Base-by-base conservation (phyloP, 2,797 vertebrate genomes). In the Limnodromus scolopaceus region DNA sequence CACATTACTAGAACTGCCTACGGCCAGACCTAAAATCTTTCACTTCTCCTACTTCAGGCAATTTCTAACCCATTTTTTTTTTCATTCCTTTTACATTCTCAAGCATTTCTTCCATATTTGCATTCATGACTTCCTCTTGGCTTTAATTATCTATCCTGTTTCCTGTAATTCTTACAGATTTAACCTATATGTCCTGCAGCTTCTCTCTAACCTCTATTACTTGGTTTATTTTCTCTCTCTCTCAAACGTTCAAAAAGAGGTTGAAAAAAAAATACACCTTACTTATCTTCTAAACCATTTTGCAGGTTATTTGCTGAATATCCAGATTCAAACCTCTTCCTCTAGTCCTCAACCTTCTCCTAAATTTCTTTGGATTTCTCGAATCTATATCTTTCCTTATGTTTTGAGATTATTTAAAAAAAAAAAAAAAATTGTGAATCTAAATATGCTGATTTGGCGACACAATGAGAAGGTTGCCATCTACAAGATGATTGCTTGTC, bases 131-230 rank as follows among this genome's bases (percentile, higher is more conserved):
- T 85, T 89, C 39, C 20, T 80, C 38, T 83, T 89, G 25, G 25
- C 41, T 91, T 92, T 87, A 89, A 89, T 86, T 94, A n/a, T 84
- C 36, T 87, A 18, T 11, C 36, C 8, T 43, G 88, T 84, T 64
- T 49, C 32, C 53, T 78, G 25, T 30, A 48, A 0, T 85, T 91
- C 48, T 49, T 55, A 77, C 24, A 74, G 23, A 64, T 92, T 87
- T 93, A 66, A 81, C 36, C 46, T 88, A 0, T 66, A 72, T 72
- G n/a, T 68, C 36, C 80, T 89, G 54, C 38, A 76, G 66, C 46
- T 90, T 87, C 72, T 89, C 49, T 20, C 34, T 91, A 80, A 93
- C 34, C 46, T 95, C 61, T 72, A 43, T 69, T 88, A 87, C 64
- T 57, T 79, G 39, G 17, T 17, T 28, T 86, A 66, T 87, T 82